These are phyloP conservation scores for Pangasius macronema DNA, from an alignment of 2,797 vertebrate species.

Conservation along the genomic window DNA sequence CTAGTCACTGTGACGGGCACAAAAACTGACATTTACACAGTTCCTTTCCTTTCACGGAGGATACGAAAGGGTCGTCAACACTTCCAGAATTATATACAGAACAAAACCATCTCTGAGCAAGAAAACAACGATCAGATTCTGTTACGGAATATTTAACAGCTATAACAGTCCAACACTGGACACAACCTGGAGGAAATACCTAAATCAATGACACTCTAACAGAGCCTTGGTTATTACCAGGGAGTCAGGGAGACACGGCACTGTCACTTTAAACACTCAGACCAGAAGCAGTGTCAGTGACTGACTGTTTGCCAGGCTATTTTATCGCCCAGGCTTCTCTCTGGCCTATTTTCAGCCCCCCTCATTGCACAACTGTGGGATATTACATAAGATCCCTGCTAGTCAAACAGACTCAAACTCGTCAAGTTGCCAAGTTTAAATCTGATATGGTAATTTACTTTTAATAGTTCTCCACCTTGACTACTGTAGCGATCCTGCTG, in stretches of 20 bases:
- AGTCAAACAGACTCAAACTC: background rate
- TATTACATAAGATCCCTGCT: conserved; percentile 34
- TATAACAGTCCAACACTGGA: conserved; percentile 19
- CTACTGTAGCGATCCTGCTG: background rate
- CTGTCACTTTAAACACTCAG: conserved; percentile 47
- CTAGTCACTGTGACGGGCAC: background rate
- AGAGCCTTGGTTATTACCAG: conserved; percentile 27
- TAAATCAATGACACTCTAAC: conserved; percentile 9
- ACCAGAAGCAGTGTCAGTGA: conserved; percentile 19
- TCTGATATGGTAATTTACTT: background rate
- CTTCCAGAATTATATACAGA: conserved; percentile 49
- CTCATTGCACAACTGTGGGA: conserved; percentile 24
- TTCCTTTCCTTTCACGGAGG: conserved; percentile 42
- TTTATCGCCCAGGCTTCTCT: conserved; percentile 36
- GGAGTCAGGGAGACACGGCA: conserved; percentile 13
- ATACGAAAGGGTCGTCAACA: conserved; percentile 50
- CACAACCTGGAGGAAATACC: background rate
- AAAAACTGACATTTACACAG: conserved; percentile 5
- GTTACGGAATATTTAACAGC: conserved; percentile 4
- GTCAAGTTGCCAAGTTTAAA: background rate
- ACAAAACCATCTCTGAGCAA: conserved; percentile 20
- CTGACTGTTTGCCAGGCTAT: conserved; percentile 45
- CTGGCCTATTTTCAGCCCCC: conserved; percentile 46
- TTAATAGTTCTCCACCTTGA: conserved; percentile 1
- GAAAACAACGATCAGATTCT: background rate